Base-by-base conservation (phyloP, 1,140 invertebrate species). In the Apis dorsata region DNA sequence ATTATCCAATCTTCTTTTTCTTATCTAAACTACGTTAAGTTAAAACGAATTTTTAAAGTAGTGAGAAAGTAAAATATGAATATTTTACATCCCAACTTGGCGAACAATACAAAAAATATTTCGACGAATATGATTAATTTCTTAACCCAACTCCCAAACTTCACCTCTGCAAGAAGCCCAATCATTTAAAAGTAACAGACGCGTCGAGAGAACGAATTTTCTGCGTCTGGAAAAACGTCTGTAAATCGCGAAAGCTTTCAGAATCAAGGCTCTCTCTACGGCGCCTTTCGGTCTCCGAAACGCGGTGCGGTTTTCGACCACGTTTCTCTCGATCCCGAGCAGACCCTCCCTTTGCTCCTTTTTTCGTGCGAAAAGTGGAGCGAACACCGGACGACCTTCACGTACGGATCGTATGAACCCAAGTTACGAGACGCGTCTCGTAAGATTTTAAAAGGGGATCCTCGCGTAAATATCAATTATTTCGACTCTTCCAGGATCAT, bases 381-480 rank as follows among this genome's bases (percentile, higher is more conserved):
- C 89, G 90, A 90, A 77, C 86, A 88, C 91, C 79, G 82, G 90
- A 84, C 86, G 88, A 86, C 91, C 91, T 91, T 91, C 90, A 63
- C 68, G 87, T 76, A 87, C 85, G 84, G 85, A 91, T 90, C 89
- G 89, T 80, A 90, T 89, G 66, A 75, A 68, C 60, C 15, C 15
- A 21, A 71, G 55, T 81, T 86, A 83, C 76, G 66, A 51, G 59
- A 24, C 76, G 57, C 71, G n/a, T 49, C 73, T 75, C 66, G 57
- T 65, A 44, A 80, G 77, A 83, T 80, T 83, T 88, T 75, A n/a
- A 83, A 75, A 59, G 76, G 44, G n/a, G 62, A 44, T 81, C 49
- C 60, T 2, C 62, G 44, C 66, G 57, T 68, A 74, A 81, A 81
- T 84, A 71, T 86, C 53, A 87, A 84, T 87, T 86, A 81, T 80